Evolutionary conservation across 1,140 invertebrate genomes (phyloP), one percentile per base, ranked within the genome.

Genomic region (Sycophaga agraensis): DNA sequence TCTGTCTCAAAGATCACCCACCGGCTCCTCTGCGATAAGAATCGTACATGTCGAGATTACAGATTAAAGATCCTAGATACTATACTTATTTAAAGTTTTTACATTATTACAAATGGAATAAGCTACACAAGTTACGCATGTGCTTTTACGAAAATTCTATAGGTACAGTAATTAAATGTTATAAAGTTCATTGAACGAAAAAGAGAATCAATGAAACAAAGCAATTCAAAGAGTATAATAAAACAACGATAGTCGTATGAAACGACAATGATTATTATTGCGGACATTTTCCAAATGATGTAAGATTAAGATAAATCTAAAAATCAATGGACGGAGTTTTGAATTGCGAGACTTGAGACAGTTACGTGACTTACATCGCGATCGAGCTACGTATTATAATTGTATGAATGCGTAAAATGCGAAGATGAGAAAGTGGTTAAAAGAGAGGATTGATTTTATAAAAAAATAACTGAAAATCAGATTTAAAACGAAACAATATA

Each of bases 401-500:
- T 37, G 53, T 53, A 3, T 16, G 66, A 70, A 54, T 73, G 72
- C 40, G 58, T 65, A 57, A 24, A 50, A 48, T 56, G 39, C 55
- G 59, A 55, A 22, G 48, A 46, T 42, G 40, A 66, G 28, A 26
- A 37, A 62, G 42, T 51, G 46, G 49, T 22, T 49, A 56, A 57
- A 22, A 67, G 45, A 68, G 56, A 69, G 42, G 62, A 72, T 71
- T 68, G 69, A 59, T 71, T 74, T 74, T 72, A 73, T 78, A 76
- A 76, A 35, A 57, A 45, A 57, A 26, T 64, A 64, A 53, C 68
- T 42, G 45, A 8, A 55, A 40, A 55, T 4, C 40, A 55, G 28
- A 31, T 57, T 57, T 48, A 51, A 39, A 11, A 43, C 14, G 17
- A 35, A 49, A 17, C 40, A 45, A 21, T 31, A 19, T 53, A 28